Evolutionary conservation across 2,888 invertebrate species (phyloP), one percentile per base, ranked within the genome.

Genomic region (Lycaena phlaeas): DNA sequence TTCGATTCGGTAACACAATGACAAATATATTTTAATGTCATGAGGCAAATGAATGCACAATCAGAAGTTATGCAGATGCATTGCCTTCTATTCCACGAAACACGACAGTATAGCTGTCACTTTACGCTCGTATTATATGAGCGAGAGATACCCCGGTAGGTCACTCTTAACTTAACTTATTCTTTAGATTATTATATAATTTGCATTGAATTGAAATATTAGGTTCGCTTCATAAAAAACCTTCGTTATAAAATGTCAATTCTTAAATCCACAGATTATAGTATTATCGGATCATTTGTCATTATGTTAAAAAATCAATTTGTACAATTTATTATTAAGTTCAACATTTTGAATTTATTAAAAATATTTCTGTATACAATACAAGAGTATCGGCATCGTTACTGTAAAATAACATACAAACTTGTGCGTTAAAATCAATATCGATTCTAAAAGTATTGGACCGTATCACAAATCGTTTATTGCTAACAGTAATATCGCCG

Each of bases 391-490:
- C 30, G 31, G 31, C n/a, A 17, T 29, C 22, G 17, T 29, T 40
- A 47, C 36, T 42, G 45, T 47, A 50, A 44, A 49, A 49, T 46
- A 40, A 36, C 46, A 44, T 42, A 46, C 46, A 55, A 52, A 45
- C 46, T 72, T 72, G 74, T 76, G 76, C 77, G 70, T 61, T 60
- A 51, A 59, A 67, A 64, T 57, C 50, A 65, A 65, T 58, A 52
- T 47, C 52, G 50, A 56, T 59, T 58, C 53, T 49, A 52, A 51
- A 49, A 58, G 54, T 58, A 61, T 51, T 58, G 46, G 57, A 48
- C 60, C 67, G 69, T 79, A 81, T 81, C 81, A 79, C 78, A 79
- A 70, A 68, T 54, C 27, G 43, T 62, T 76, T 79, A 82, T 79
- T 79, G 81, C 82, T 82, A 75, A 67, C 53, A 64, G 59, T 73